Conservation (phyloP, 35 echinoderm and acorn worm species). For the Strongylocentrotus purpuratus region DNA sequence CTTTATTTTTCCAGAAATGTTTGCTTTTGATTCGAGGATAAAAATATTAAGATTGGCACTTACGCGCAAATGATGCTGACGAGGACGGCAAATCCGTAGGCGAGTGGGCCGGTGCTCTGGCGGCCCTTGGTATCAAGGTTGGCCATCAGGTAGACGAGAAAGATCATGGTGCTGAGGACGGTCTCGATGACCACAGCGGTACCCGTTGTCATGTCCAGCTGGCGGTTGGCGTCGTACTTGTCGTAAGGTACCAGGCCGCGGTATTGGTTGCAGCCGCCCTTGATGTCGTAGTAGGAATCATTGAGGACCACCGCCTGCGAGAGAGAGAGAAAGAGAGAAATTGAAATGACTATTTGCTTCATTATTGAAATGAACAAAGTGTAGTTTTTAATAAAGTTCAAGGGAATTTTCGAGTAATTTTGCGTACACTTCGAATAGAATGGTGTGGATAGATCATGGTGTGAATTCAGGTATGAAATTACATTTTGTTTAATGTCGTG, state of each 20-base stretch:
- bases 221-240: slow-evolving; percentile 79
- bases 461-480: no score
- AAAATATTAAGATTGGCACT: slow-evolving; percentile 33
- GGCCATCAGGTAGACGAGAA: slow-evolving; percentile 79
- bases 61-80: slow-evolving; percentile 81
- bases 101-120: slow-evolving; percentile 74
- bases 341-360: not conserved
- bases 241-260: slow-evolving; percentile 89
- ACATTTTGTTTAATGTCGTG: no score
- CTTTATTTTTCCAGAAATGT: no score
- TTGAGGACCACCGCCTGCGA: slow-evolving; percentile 67
- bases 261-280: slow-evolving; percentile 85
- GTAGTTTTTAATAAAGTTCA: no score
- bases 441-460: no score
- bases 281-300: slow-evolving; percentile 87
- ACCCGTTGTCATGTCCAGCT: slow-evolving; percentile 75
- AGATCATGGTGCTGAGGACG: slow-evolving; percentile 81
- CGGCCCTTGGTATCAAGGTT: slow-evolving; percentile 79
- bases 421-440: no score
- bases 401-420: no score
- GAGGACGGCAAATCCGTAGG: slow-evolving; percentile 88
- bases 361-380: no score
- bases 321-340: not conserved
- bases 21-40: no score
- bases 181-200: slow-evolving; percentile 87